Evolutionary conservation across 2,888 invertebrate genomes (phyloP).

Genomic region (Amblyjoppa proteus): DNA sequence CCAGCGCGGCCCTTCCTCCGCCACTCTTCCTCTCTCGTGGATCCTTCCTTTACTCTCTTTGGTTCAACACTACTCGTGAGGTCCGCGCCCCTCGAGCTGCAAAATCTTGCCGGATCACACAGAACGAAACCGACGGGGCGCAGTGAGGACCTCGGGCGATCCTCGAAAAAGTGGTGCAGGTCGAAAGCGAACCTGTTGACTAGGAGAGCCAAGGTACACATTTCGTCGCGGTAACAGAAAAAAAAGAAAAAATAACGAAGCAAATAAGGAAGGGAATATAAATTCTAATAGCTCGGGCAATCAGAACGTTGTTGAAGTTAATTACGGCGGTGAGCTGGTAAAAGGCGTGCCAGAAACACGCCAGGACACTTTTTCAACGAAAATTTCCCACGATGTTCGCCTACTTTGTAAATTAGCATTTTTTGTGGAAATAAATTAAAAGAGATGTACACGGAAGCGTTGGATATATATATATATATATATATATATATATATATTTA

Average conservation of each 20-base stretch:
- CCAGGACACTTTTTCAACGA: not conserved
- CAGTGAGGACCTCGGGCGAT: slow-evolving; percentile 35
- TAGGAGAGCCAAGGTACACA: not conserved
- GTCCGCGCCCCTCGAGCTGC: slow-evolving; percentile 19
- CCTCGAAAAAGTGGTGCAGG: slow-evolving; percentile 50
- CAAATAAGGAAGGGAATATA: slow-evolving; percentile 16
- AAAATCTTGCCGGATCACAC: slow-evolving; percentile 8
- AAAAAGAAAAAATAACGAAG: slow-evolving; percentile 1
- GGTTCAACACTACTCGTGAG: slow-evolving; percentile 30
- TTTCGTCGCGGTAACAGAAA: not conserved
- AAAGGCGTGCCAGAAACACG: too few species aligned
- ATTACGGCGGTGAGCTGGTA: too few species aligned
- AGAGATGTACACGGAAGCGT: too few species aligned
- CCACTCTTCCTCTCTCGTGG: not conserved
- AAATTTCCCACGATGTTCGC: too few species aligned
- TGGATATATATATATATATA: too few species aligned
- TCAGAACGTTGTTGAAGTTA: too few species aligned
- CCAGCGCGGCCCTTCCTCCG: slow-evolving; percentile 15
- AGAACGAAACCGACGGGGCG: not conserved
- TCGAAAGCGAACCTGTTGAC: slow-evolving; percentile 64
- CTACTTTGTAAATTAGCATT: too few species aligned
- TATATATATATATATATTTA: too few species aligned
- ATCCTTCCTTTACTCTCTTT: slow-evolving; percentile 10
- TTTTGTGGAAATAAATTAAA: too few species aligned
- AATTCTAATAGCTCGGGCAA: too few species aligned